Evolutionary conservation across 2,888 invertebrate species (phyloP), one percentile per base, ranked within the genome.

Genomic region (Salticus scenicus): DNA sequence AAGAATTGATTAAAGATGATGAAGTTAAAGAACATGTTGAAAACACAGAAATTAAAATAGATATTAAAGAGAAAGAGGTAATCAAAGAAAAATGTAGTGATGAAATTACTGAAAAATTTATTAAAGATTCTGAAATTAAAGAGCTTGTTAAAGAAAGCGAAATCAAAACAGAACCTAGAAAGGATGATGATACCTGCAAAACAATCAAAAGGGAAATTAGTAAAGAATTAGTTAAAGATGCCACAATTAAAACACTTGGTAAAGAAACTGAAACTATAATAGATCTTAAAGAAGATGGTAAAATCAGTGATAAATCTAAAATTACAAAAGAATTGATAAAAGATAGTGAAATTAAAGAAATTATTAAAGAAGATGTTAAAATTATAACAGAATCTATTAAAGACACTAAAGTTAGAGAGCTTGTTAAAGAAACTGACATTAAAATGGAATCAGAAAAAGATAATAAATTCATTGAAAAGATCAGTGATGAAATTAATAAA

Each of bases 221-320:
- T 17, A 30, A 47, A 4, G 71, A 72, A 51, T 47, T 72, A 47
- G 47, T 47, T 72, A 47, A 72, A 28, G 28, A 37, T 37, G 10
- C 37, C 4, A 10, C 37, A 37, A n/a, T n/a, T n/a, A n/a, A n/a
- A n/a, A 10, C 37, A 37, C 37, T 37, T 37, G 10, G 7, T 7
- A 37, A 37, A 37, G 37, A 37, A 37, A 37, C 10, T 37, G 37
- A 30, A 51, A 30, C n/a, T 51, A 72, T n/a, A 42, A 51, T 17
- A 47, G 71, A 30, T 72, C 31, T 47, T 47, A 72, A 72, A 72
- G 47, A 72, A 72, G 71, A 72, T 27, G 17, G 17, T 30, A 31
- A 30, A n/a, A n/a, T 51, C 47, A 72, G 41, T 30, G 47, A 33
- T 33, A 31, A 30, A 67, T 0, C 14, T n/a, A 31, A 67, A 0